Conservation (phyloP, 2,797 vertebrate species). For the Gila robusta region DNA sequence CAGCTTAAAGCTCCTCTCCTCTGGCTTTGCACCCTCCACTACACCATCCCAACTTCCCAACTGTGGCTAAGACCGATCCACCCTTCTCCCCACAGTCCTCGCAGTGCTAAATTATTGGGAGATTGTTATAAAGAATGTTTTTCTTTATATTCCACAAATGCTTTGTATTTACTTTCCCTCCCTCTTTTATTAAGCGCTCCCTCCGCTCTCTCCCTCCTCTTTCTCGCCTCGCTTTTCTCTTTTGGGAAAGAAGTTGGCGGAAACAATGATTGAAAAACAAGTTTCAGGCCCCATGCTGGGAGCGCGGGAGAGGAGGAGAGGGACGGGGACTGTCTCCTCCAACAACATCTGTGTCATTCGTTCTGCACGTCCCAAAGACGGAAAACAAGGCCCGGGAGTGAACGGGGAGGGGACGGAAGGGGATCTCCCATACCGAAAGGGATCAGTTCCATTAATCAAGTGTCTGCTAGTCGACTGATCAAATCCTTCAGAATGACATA, state of each 20-base stretch:
- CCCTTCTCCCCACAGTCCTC: conserved; percentile 64
- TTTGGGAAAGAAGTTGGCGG: conserved; percentile 71
- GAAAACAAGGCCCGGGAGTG: conserved; percentile 69
- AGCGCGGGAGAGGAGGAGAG: conserved; percentile 73
- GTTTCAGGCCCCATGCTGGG: conserved; percentile 87
- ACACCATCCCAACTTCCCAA: conserved; percentile 58
- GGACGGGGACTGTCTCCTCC: conserved; percentile 80
- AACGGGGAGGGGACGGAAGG: conserved; percentile 62
- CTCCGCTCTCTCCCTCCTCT: conserved; percentile 65
- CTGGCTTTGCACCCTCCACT: conserved; percentile 32
- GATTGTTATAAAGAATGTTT: conserved; percentile 76
- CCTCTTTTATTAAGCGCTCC: conserved; percentile 65
- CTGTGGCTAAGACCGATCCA: conserved; percentile 38
- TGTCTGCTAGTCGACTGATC: conserved; percentile 62
- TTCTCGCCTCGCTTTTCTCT: conserved; percentile 63
- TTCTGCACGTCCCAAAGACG: conserved; percentile 68
- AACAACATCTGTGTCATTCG: conserved; percentile 85
- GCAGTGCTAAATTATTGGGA: conserved; percentile 71
- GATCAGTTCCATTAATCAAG: conserved; percentile 75
- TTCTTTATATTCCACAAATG: conserved; percentile 74
- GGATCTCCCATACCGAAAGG: conserved; percentile 66
- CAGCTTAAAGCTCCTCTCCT: conserved; percentile 44
- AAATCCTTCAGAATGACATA: conserved; percentile 52
- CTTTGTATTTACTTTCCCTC: conserved; percentile 68
- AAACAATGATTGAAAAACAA: conserved; percentile 85